Conservation (phyloP, 2,888 invertebrate genomes). For the Calliopum simillimum region DNA sequence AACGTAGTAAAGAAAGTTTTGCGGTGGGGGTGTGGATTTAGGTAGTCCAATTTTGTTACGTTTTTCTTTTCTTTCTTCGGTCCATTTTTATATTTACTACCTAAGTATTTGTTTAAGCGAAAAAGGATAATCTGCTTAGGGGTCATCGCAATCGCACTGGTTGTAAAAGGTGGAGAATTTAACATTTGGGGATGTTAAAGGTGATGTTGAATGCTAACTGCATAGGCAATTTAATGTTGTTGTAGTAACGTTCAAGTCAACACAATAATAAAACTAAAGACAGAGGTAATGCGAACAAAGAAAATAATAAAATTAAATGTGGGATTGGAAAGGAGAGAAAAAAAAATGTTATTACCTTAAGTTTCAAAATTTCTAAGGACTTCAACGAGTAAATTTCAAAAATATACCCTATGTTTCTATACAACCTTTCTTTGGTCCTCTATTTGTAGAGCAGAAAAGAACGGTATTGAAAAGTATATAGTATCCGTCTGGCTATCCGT, state of each 20-base stretch:
- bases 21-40: not conserved
- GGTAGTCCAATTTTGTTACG: not conserved
- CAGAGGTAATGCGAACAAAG: not conserved
- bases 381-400: too few relatives aligned
- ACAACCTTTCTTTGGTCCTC: too few relatives aligned
- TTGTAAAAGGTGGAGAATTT: not conserved
- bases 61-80: not conserved
- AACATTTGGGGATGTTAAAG: not conserved
- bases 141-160: not conserved
- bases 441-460: too few relatives aligned
- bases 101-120: slow-evolving; percentile 13
- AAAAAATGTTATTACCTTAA: too few relatives aligned
- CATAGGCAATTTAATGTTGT: not conserved
- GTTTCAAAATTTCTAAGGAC: too few relatives aligned
- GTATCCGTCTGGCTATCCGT: too few relatives aligned
- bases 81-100: not conserved
- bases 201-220: not conserved
- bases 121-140: slow-evolving; percentile 21
- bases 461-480: too few relatives aligned
- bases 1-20: not conserved
- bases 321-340: too few relatives aligned
- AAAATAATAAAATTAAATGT: too few relatives aligned
- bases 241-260: not conserved
- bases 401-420: too few relatives aligned
- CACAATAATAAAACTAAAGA: slow-evolving; percentile 15